Conservation (phyloP, 2,888 invertebrate genomes). For the Augiades crinisus region DNA sequence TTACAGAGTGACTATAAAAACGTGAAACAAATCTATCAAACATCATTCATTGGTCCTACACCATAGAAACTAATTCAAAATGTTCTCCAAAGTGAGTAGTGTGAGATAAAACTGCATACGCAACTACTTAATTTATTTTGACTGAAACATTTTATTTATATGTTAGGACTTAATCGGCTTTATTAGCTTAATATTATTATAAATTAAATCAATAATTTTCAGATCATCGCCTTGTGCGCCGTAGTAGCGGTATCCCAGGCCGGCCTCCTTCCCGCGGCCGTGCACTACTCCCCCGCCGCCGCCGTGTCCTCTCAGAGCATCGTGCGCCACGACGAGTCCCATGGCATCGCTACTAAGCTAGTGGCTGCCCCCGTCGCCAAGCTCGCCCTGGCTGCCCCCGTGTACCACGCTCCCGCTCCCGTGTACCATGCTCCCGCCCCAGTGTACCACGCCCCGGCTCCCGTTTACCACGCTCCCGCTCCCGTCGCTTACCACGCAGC, state of each 20-base stretch:
- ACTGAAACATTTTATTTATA: too few relatives aligned
- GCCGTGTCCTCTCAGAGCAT: too few relatives aligned
- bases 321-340: conserved; percentile 59
- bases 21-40: conserved; percentile 8
- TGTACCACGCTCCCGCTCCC: conserved; percentile 42
- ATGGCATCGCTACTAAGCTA: conserved; percentile 36
- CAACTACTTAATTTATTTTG: too few relatives aligned
- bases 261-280: conserved; percentile 49
- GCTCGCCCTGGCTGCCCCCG: conserved; percentile 37
- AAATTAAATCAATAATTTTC: too few relatives aligned
- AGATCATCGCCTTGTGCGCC: conserved; percentile 40
- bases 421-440: conserved; percentile 40
- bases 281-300: conserved; percentile 55
- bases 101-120: too few relatives aligned
- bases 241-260: conserved; percentile 45
- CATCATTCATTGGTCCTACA: conserved; percentile 1
- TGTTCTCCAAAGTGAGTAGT: conserved; percentile 39
- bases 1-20: conserved; percentile 16
- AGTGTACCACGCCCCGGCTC: not conserved
- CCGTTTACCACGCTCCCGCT: conserved; percentile 26
- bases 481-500: conserved; percentile 14
- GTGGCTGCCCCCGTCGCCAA: conserved; percentile 41
- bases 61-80: conserved; percentile 25
- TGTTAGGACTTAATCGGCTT: too few relatives aligned
- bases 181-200: too few relatives aligned